Conservation (phyloP, 2,888 invertebrate species). For the Geotrupes spiniger region DNA sequence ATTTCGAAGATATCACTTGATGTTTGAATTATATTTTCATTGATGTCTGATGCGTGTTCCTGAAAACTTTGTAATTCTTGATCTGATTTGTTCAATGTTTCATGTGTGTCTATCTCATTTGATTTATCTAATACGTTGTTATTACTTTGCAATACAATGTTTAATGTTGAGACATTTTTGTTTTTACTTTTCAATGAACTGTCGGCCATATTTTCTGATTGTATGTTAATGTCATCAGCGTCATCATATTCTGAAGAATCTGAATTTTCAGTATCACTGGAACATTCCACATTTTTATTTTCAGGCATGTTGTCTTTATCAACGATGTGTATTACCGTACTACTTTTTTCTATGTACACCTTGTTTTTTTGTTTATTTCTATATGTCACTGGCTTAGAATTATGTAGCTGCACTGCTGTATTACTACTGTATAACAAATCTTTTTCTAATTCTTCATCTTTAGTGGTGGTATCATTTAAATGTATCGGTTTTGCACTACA, state of each 20-base stretch:
- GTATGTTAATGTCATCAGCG: constrained; percentile 3
- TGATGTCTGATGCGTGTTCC: no score
- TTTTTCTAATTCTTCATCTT: not conserved
- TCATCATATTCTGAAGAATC: constrained; percentile 18
- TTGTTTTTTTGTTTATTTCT: constrained; percentile 24
- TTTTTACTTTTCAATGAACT: constrained; percentile 17
- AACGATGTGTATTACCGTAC: constrained; percentile 46
- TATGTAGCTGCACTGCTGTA: not conserved
- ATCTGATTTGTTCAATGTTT: not conserved
- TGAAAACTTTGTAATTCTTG: no score
- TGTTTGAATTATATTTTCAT: no score
- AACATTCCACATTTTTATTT: constrained; percentile 7
- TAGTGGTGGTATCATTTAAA: no score
- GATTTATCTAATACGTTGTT: no score
- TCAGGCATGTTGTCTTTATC: constrained; percentile 26
- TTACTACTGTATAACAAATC: not conserved
- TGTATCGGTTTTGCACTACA: no score
- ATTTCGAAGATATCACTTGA: no score
- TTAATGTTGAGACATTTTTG: constrained; percentile 29
- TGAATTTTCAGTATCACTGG: constrained; percentile 16
- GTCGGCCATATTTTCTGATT: constrained; percentile 15
- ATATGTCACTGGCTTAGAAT: not conserved
- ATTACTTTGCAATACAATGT: constrained; percentile 25
- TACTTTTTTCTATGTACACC: constrained; percentile 47
- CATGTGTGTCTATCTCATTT: not conserved